Evolutionary conservation across 2,113 vertebrate genomes (phyloP).

Genomic region (Potamarius usumacintae): DNA sequence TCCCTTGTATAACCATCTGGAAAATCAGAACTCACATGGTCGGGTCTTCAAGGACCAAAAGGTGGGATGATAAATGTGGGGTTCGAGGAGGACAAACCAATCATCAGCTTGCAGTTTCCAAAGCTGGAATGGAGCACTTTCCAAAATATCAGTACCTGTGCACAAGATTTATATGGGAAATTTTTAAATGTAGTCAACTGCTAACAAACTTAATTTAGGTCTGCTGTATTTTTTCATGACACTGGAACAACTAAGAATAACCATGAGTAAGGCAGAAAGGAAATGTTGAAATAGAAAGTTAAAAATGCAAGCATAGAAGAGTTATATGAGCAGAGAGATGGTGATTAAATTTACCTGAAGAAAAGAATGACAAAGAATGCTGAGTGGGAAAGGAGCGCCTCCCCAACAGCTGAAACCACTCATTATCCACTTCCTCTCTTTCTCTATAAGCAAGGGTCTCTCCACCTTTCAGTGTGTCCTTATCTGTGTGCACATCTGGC

Average conservation of each 20-base stretch:
- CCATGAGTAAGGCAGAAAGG: background rate
- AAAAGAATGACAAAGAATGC: background rate
- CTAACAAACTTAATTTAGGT: background rate
- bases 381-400: background rate
- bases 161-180: background rate
- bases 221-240: background rate
- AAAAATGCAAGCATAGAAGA: background rate
- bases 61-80: slow-evolving; percentile 6
- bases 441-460: background rate
- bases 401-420: background rate
- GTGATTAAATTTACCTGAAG: slow-evolving; percentile 16
- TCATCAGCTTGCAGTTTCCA: slow-evolving; percentile 54
- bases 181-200: background rate
- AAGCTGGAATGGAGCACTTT: slow-evolving; percentile 50
- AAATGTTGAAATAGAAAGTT: background rate
- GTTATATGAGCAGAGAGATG: background rate
- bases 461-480: background rate
- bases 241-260: background rate
- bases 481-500: background rate
- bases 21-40: slow-evolving; percentile 48
- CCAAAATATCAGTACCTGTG: slow-evolving; percentile 46
- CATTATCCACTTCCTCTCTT: background rate
- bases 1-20: background rate
- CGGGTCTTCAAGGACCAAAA: slow-evolving; percentile 29
- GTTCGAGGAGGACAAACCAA: slow-evolving; percentile 66